These are phyloP conservation scores for Aphis gossypii DNA, from an alignment of 1,140 invertebrate genomes.

Conservation along the genomic window DNA sequence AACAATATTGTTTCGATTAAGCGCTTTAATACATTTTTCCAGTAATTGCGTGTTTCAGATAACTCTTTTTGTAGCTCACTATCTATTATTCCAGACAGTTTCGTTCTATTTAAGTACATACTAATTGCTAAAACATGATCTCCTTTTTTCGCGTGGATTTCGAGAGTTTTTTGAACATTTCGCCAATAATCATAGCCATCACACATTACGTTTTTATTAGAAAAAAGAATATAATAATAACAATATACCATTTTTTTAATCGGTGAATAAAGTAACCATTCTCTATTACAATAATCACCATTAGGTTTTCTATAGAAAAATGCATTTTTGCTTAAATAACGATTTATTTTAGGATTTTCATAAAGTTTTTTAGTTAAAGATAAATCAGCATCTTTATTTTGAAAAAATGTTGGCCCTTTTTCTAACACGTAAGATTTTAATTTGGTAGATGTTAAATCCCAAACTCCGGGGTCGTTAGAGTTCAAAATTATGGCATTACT, in stretches of 20 bases:
- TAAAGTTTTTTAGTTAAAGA: not conserved
- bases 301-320: conserved; percentile 13
- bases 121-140: not conserved
- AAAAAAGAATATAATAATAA: conserved; percentile 11
- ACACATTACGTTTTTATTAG: conserved; percentile 11
- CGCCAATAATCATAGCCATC: conserved; percentile 36
- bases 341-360: conserved; percentile 16
- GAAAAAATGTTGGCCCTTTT: conserved; percentile 6
- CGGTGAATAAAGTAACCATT: conserved; percentile 22
- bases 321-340: not conserved
- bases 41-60: not conserved
- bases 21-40: not conserved
- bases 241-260: conserved; percentile 30
- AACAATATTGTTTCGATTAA: not conserved
- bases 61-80: not conserved
- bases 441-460: too few relatives aligned
- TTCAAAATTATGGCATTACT: too few relatives aligned
- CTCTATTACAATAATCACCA: not conserved
- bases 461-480: too few relatives aligned
- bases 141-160: not conserved
- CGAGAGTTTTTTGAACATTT: not conserved
- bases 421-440: not conserved
- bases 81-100: not conserved
- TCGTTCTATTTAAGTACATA: not conserved
- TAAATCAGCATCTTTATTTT: conserved; percentile 31